Conservation (phyloP, 2,888 invertebrate genomes). For the Lottia scabra region DNA sequence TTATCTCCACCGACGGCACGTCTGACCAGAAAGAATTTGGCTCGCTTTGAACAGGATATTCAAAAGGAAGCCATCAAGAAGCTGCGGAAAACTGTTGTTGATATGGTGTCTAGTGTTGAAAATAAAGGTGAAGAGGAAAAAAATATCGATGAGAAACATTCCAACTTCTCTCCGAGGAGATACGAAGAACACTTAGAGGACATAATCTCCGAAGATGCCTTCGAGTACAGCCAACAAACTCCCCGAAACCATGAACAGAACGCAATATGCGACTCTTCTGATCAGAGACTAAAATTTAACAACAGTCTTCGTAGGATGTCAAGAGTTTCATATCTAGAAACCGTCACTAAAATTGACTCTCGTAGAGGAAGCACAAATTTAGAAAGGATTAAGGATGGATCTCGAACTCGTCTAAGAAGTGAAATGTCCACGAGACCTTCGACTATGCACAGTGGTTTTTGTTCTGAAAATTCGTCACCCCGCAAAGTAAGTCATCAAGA, state of each 20-base stretch:
- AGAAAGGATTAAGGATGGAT: constrained; percentile 1
- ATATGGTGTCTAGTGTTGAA: neutral
- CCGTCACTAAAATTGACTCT: neutral
- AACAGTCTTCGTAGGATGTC: neutral
- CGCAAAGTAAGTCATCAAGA: neutral
- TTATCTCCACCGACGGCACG: neutral
- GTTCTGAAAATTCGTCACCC: constrained; percentile 1
- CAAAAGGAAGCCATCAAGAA: neutral
- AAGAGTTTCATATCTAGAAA: neutral
- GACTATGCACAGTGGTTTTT: neutral
- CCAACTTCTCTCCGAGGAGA: too few relatives aligned
- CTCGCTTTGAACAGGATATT: neutral
- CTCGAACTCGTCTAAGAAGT: neutral
- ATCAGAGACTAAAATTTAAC: neutral
- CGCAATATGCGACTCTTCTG: neutral
- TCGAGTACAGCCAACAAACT: neutral
- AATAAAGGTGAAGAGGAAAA: neutral
- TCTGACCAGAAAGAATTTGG: neutral
- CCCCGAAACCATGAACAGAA: neutral
- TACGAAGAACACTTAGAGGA: too few relatives aligned
- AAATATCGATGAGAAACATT: too few relatives aligned
- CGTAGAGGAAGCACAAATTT: neutral
- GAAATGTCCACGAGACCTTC: constrained; percentile 8
- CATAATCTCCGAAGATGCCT: neutral
- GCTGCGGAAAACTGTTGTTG: neutral